phyloP scores from a whole-genome alignment of 2,113 vertebrate species.

The Chauna torquata region DNA sequence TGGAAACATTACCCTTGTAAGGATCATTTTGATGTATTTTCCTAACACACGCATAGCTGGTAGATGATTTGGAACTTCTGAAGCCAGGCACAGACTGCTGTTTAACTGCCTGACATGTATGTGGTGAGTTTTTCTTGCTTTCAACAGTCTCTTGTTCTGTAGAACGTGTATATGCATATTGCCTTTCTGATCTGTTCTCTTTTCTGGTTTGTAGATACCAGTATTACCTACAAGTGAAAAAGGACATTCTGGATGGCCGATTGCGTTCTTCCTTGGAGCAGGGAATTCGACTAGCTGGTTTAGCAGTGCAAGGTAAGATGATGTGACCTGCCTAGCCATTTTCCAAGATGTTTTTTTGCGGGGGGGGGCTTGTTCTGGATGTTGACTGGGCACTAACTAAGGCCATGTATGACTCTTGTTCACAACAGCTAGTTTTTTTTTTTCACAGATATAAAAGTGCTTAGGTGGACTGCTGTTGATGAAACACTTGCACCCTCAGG shows the following conservation, averaged over 20 bases:
- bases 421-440: not conserved
- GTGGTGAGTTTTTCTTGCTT: not conserved
- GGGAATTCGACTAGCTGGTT: constrained; percentile 89
- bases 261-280: constrained; percentile 88
- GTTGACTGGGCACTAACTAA: not conserved
- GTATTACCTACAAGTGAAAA: constrained; percentile 98
- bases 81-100: not conserved
- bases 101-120: not conserved
- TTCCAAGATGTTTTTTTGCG: not conserved
- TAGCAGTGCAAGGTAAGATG: constrained; percentile 92
- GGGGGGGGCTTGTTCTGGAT: not conserved
- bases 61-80: not conserved
- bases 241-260: constrained; percentile 91
- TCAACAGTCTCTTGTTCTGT: not conserved
- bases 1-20: not conserved
- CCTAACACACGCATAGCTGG: not conserved
- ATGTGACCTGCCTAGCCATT: not conserved
- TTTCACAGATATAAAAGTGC: not conserved
- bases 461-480: not conserved
- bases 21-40: not conserved
- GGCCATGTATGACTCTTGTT: not conserved
- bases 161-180: not conserved
- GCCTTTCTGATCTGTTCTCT: not conserved
- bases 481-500: not conserved
- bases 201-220: constrained; percentile 82